Evolutionary conservation across 2,113 vertebrate genomes (phyloP), one percentile per base, ranked within the genome.

Genomic region (Taurulus bubalis): DNA sequence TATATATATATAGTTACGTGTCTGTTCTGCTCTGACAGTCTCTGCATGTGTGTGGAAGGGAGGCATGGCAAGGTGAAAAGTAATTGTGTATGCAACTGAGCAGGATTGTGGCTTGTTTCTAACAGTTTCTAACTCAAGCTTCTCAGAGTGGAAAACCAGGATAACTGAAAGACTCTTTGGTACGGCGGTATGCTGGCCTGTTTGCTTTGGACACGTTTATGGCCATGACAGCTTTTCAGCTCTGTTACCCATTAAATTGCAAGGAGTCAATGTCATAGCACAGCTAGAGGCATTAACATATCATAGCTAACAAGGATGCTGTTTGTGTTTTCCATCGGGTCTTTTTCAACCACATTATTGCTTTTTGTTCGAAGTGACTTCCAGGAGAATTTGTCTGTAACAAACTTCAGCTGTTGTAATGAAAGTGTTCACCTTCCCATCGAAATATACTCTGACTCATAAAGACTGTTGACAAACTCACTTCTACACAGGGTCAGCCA

Each of bases 181-280:
- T 74, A 16, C 8, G 0, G 51, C 63, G 63, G 59, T 67, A 70
- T 76, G 77, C 82, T 49, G 49, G 45, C 49, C 59, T 86, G 70
- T 89, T 90, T 90, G 62, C 68, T 79, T 83, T 85, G 78, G 78
- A 80, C n/a, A 14, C 12, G 42, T 55, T 80, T 85, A 83, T 68
- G 59, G 66, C 59, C 26, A 47, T 32, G 62, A 87, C 51, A 84
- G 71, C 72, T 86, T 70, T 53, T 79, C 47, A 86, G 6, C 63
- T 80, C 71, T 69, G 69, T 66, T 83, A 71, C 74, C 59, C 45
- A 64, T 70, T 20, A 73, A 80, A 36, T 36, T 42, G 30, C 32
- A 38, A 66, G 22, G 28, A 67, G 32, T 66, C 40, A 0, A 53
- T 47, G 68, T 80, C 80, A 53, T 22, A 58, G 16, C 6, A 28